Conservation (phyloP, 2,113 vertebrate genomes). For the Sander vitreus region DNA sequence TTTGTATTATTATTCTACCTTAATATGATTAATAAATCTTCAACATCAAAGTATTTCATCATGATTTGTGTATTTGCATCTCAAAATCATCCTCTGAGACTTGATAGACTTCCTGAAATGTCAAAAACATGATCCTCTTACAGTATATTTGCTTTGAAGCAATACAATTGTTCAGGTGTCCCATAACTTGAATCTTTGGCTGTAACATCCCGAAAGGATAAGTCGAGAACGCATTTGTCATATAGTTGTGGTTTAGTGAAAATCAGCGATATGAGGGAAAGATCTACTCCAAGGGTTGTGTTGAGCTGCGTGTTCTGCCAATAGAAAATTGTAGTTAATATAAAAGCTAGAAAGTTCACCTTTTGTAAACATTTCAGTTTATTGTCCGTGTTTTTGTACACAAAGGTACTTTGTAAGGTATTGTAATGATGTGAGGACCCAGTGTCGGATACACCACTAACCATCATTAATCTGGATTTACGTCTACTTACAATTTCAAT, state of each 20-base stretch:
- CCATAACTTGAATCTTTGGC: not conserved
- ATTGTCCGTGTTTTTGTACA: not conserved
- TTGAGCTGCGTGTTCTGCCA: not conserved
- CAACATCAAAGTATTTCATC: not conserved
- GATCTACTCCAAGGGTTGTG: not conserved
- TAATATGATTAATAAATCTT: not conserved
- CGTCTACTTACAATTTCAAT: not conserved
- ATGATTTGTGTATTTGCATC: not conserved
- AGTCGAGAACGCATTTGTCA: not conserved
- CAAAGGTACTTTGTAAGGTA: not conserved
- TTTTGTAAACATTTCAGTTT: not conserved
- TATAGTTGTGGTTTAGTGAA: not conserved
- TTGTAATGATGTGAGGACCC: not conserved
- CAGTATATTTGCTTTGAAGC: conserved; percentile 20
- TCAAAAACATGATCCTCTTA: conserved; percentile 31
- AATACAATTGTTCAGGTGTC: not conserved
- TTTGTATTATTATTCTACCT: not conserved
- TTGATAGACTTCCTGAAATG: conserved; percentile 12
- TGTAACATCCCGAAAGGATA: not conserved
- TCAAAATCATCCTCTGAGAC: not conserved
- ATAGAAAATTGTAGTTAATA: not conserved
- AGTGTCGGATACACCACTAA: not conserved
- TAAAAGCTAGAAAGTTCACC: not conserved
- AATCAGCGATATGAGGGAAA: not conserved
- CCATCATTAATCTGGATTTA: not conserved